Conservation (phyloP, 2,888 invertebrate genomes). For the Pinctada fucata region DNA sequence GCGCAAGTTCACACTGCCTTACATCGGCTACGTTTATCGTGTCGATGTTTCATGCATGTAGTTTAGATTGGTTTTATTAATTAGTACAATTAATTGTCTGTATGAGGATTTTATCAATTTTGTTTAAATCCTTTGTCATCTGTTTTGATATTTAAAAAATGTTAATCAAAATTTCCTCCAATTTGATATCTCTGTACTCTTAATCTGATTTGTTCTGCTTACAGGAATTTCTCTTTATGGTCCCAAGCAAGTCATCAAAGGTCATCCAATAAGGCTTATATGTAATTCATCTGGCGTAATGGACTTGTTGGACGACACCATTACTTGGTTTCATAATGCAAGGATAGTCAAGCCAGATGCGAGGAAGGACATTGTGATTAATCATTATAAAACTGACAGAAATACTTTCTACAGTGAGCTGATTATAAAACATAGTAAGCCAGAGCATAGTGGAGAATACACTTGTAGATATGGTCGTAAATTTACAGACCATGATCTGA, state of each 20-base stretch:
- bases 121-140: too few species aligned
- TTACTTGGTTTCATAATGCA: slow-evolving; percentile 16
- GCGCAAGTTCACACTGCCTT: too few species aligned
- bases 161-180: too few species aligned
- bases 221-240: slow-evolving; percentile 19
- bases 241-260: slow-evolving; percentile 1
- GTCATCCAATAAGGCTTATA: slow-evolving; percentile 13
- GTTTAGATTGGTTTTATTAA: too few species aligned
- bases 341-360: not conserved
- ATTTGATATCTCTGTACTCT: too few species aligned
- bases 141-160: too few species aligned
- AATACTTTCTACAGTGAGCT: slow-evolving; percentile 48
- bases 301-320: not conserved
- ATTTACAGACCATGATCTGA: slow-evolving; percentile 6
- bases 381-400: not conserved
- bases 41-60: too few species aligned
- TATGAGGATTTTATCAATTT: too few species aligned
- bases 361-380: not conserved
- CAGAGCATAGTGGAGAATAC: slow-evolving; percentile 46
- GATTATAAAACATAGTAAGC: slow-evolving; percentile 47
- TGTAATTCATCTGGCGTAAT: slow-evolving; percentile 15
- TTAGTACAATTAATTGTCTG: too few species aligned
- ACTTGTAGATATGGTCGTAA: slow-evolving; percentile 45
- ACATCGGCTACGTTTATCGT: too few species aligned
- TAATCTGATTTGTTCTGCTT: too few species aligned